phyloP scores from a whole-genome alignment of 2,888 invertebrate species.

The Itoplectis maculator region DNA sequence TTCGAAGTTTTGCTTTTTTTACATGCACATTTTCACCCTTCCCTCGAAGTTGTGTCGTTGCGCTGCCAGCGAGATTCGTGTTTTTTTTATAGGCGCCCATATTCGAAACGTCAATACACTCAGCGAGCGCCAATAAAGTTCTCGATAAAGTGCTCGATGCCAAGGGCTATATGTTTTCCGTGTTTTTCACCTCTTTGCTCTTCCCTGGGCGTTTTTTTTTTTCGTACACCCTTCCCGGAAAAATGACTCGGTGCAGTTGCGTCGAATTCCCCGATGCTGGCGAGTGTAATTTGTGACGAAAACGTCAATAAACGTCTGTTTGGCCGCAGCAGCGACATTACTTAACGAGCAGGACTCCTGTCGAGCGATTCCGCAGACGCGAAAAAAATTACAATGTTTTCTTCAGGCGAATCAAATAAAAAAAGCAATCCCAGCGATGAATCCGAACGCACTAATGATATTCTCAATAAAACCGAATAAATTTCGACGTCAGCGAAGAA shows the following conservation, averaged over 20 bases:
- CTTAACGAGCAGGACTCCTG: neutral
- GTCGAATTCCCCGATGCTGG: constrained; percentile 1
- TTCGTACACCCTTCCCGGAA: neutral
- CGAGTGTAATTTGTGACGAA: neutral
- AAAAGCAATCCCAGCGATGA: neutral
- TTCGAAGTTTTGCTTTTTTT: neutral
- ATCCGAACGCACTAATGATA: neutral
- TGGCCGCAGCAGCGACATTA: neutral
- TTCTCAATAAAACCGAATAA: neutral
- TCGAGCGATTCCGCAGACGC: neutral
- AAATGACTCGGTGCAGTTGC: neutral
- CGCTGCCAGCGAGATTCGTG: neutral
- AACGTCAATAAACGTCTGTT: constrained; percentile 8
- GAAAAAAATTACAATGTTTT: neutral
- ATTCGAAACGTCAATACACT: constrained; percentile 1
- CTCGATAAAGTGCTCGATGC: constrained; percentile 2
- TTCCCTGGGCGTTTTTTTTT: neutral
- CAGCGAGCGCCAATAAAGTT: neutral
- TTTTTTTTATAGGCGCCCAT: neutral
- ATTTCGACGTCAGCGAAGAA: neutral
- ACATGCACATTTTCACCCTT: neutral
- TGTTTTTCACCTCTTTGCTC: neutral
- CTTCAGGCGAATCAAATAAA: neutral
- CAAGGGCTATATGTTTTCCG: neutral
- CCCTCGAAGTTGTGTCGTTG: neutral